Evolutionary conservation across 2,113 vertebrate genomes (phyloP).

Genomic region (Atlantisia rogersi): DNA sequence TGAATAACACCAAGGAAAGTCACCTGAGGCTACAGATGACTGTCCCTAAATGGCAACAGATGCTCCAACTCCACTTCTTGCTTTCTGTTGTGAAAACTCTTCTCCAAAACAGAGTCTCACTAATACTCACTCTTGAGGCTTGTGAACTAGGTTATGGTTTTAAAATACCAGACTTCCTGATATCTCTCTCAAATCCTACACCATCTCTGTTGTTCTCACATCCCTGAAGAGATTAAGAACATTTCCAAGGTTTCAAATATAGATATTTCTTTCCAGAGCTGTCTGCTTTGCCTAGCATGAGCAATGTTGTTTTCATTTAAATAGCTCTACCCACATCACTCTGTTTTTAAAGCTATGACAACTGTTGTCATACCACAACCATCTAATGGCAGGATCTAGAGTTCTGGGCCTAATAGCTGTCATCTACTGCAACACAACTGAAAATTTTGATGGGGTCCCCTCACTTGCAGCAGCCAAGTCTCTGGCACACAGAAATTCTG

Average conservation of each 20-base stretch:
- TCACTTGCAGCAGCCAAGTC: not conserved
- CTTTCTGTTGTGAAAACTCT: not conserved
- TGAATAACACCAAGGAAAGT: not conserved
- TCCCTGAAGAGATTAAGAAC: conserved; percentile 28
- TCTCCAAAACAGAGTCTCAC: not conserved
- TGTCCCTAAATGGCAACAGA: not conserved
- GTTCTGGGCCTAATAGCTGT: not conserved
- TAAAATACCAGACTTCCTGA: not conserved
- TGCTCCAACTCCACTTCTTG: not conserved
- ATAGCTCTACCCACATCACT: not conserved
- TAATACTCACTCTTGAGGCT: not conserved
- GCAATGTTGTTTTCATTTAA: conserved; percentile 24
- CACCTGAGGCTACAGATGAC: not conserved
- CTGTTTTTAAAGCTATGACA: not conserved
- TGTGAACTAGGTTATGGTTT: not conserved
- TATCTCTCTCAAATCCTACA: conserved; percentile 14
- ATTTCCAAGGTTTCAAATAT: conserved; percentile 23
- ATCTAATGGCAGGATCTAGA: not conserved
- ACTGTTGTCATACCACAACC: not conserved
- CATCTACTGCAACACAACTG: not conserved
- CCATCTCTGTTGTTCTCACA: not conserved
- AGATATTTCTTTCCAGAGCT: conserved; percentile 31
- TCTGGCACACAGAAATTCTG: not conserved
- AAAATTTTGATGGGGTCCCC: not conserved
- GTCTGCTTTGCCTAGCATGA: conserved; percentile 32